Percentiles rank a stretch among this genome's conserved stretches.
Evolutionary conservation across 2,113 vertebrate species (phyloP).

Genomic region (Kobus ellipsiprymnus): DNA sequence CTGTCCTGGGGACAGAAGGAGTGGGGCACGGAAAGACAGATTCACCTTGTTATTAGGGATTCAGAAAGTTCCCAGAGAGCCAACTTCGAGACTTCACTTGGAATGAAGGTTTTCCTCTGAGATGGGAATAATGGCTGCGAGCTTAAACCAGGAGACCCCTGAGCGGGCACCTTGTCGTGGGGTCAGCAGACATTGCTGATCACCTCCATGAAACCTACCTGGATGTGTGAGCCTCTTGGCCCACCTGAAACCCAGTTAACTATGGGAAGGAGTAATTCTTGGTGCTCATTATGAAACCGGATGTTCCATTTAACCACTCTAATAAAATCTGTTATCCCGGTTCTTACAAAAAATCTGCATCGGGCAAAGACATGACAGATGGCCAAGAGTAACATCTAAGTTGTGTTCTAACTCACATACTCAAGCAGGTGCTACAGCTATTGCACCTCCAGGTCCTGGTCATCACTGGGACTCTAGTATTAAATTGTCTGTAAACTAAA

Average conservation of each 20-base stretch:
- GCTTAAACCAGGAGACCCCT: background rate
- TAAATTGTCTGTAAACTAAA: background rate
- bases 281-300: background rate
- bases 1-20: background rate
- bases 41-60: background rate
- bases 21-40: background rate
- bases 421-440: rapidly evolving
- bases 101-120: background rate
- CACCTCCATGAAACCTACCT: background rate
- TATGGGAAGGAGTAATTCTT: background rate
- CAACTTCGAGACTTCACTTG: background rate
- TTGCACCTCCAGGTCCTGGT: too few relatives aligned
- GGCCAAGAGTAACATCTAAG: background rate
- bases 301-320: background rate
- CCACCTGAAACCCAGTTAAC: background rate
- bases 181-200: background rate
- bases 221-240: background rate
- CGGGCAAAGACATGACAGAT: background rate
- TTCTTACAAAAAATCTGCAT: background rate
- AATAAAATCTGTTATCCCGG: background rate
- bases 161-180: too few relatives aligned
- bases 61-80: background rate
- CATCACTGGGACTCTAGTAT: background rate
- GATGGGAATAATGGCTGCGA: background rate
- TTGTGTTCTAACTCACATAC: background rate